Evolutionary conservation across 2,113 vertebrate species (phyloP).

Genomic region (Oncorhynchus nerka): DNA sequence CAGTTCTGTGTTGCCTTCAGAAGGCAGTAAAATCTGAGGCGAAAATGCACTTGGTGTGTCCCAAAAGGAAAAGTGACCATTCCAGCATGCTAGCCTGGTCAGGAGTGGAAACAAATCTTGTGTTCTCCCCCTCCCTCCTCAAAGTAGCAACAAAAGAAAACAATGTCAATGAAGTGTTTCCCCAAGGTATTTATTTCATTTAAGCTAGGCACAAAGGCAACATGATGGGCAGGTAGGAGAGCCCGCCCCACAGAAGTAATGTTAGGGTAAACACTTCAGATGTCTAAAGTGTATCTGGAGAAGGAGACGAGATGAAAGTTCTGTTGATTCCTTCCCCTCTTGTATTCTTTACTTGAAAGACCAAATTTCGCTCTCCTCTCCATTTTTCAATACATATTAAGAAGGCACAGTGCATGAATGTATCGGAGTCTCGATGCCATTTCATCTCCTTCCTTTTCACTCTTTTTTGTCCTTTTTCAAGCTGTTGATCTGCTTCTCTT

Average conservation of each 20-base stretch:
- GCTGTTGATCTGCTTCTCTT: conserved; percentile 37
- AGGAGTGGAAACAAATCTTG: conserved; percentile 48
- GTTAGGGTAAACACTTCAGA: conserved; percentile 52
- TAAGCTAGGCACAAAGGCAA: conserved; percentile 1
- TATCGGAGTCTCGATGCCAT: conserved; percentile 42
- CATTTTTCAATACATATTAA: conserved; percentile 41
- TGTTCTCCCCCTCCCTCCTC: conserved; percentile 34
- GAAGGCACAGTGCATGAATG: conserved; percentile 59
- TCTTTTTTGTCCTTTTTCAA: conserved; percentile 41
- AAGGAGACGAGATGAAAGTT: conserved; percentile 34
- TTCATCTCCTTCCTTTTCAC: conserved; percentile 32
- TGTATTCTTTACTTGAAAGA: conserved; percentile 37
- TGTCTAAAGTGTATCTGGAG: conserved; percentile 42
- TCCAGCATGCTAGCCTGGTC: conserved; percentile 31
- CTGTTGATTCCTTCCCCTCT: neutral
- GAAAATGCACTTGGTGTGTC: conserved; percentile 49
- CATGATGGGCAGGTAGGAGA: conserved; percentile 37
- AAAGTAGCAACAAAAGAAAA: conserved; percentile 29
- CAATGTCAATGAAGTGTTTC: conserved; percentile 2
- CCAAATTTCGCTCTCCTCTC: conserved; percentile 21
- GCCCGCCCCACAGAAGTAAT: conserved; percentile 57
- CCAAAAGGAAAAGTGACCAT: conserved; percentile 27
- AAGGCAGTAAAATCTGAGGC: conserved; percentile 29
- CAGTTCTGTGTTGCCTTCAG: conserved; percentile 41
- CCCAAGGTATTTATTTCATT: conserved; percentile 4